Percentiles rank a stretch among this genome's conserved stretches.
These are phyloP conservation scores for Trachelus iudaicus DNA, from an alignment of 2,888 invertebrate species.

Conservation along the genomic window DNA sequence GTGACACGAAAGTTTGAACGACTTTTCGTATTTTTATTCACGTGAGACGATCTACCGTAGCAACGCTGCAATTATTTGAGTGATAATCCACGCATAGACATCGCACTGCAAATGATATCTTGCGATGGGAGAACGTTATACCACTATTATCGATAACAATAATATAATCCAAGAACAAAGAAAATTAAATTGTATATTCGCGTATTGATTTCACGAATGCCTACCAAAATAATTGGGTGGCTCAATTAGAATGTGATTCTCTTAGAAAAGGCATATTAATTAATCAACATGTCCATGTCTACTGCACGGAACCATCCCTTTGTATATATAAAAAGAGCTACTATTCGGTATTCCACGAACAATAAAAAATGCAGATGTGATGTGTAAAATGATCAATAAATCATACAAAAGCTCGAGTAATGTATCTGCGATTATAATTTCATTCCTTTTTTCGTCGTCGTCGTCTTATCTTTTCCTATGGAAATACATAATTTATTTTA, in stretches of 20 bases:
- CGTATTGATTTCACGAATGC: not conserved
- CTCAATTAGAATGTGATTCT: not conserved
- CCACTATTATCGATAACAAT: not conserved
- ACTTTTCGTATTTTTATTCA: not conserved
- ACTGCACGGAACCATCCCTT: not conserved
- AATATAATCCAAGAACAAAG: not conserved
- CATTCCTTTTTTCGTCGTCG: not conserved
- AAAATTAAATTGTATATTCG: not conserved
- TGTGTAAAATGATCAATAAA: constrained; percentile 50
- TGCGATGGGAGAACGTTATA: not conserved
- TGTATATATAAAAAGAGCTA: constrained; percentile 44
- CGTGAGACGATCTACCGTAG: not conserved
- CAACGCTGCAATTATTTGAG: not conserved
- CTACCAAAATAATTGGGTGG: not conserved
- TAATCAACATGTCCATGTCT: not conserved
- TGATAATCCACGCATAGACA: not conserved
- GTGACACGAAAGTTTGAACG: no score
- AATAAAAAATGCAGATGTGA: constrained; percentile 29
- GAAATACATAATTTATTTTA: not conserved
- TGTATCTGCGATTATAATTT: not conserved
- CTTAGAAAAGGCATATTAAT: not conserved
- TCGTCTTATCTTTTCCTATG: not conserved
- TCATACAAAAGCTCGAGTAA: constrained; percentile 4
- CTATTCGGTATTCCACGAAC: constrained; percentile 40
- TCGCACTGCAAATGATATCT: no score